Evolutionary conservation across 2,113 vertebrate species (phyloP).

Genomic region (Promerops cafer): DNA sequence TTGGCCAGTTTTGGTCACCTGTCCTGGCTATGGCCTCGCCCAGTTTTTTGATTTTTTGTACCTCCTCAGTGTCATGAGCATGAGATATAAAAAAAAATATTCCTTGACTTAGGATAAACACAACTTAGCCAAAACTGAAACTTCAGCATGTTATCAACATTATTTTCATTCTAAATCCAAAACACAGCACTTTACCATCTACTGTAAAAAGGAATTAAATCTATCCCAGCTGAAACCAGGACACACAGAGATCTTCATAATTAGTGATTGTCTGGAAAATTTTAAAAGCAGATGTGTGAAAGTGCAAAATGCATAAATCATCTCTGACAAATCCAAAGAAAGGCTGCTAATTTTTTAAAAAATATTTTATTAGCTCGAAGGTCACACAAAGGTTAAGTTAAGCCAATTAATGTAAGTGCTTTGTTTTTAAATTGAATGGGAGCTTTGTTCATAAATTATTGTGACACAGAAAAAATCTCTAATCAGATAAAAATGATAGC

Average conservation of each 20-base stretch:
- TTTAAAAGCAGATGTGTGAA: not conserved
- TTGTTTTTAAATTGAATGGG: not conserved
- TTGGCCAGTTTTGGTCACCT: not conserved
- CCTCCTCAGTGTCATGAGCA: not conserved
- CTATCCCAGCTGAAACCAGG: not conserved
- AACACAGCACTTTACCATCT: not conserved
- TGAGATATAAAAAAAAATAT: not conserved
- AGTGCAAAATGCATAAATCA: not conserved
- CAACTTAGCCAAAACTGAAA: not conserved
- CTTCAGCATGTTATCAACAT: fast-evolving
- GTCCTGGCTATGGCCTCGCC: not conserved
- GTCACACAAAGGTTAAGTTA: not conserved
- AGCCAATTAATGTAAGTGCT: not conserved
- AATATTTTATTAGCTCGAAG: not conserved
- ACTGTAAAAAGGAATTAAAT: not conserved
- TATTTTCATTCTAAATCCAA: not conserved
- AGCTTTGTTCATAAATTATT: not conserved
- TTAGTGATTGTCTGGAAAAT: not conserved
- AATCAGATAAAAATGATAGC: not conserved
- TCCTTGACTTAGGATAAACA: not conserved
- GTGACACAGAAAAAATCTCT: not conserved
- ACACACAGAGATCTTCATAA: not conserved
- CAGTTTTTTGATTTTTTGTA: not conserved
- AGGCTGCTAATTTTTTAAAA: not conserved
- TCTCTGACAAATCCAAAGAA: not conserved